Percentiles rank a stretch among this genome's conserved stretches.
phyloP scores from a whole-genome alignment of 2,113 vertebrate genomes.

The Microtus ochrogaster region DNA sequence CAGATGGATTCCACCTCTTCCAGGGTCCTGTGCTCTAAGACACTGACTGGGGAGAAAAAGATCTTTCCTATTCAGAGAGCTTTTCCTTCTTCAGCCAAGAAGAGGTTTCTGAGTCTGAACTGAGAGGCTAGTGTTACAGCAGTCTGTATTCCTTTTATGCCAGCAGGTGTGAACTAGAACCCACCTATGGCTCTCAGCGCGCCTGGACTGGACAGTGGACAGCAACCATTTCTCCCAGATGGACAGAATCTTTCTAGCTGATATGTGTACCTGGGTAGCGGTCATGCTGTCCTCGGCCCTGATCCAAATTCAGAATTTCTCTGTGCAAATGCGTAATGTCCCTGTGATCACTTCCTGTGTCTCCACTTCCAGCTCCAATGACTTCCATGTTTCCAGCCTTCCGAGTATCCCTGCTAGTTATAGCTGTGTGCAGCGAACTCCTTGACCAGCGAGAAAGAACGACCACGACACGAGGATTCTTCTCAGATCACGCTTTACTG shows the following conservation, averaged over 20 bases:
- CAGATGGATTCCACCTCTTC: neutral
- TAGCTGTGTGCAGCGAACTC: too few relatives aligned
- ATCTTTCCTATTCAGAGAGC: neutral
- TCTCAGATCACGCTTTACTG: too few relatives aligned
- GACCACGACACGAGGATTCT: too few relatives aligned
- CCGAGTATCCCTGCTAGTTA: neutral
- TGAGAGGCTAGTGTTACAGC: neutral
- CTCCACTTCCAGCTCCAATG: neutral
- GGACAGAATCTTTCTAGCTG: neutral
- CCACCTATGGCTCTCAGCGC: neutral
- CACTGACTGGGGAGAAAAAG: neutral
- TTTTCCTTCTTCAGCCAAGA: neutral
- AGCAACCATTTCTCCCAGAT: neutral
- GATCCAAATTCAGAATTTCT: constrained; percentile 7
- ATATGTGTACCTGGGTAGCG: neutral
- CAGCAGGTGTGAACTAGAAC: neutral
- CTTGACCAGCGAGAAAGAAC: too few relatives aligned
- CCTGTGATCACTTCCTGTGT: neutral
- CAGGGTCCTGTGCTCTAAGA: neutral
- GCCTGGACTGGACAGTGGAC: neutral
- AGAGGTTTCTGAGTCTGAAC: neutral
- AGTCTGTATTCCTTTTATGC: neutral
- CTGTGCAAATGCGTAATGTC: neutral
- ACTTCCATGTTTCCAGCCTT: neutral
- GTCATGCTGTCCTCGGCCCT: neutral